phyloP scores from a whole-genome alignment of 2,113 vertebrate genomes.

The Struthio camelus region DNA sequence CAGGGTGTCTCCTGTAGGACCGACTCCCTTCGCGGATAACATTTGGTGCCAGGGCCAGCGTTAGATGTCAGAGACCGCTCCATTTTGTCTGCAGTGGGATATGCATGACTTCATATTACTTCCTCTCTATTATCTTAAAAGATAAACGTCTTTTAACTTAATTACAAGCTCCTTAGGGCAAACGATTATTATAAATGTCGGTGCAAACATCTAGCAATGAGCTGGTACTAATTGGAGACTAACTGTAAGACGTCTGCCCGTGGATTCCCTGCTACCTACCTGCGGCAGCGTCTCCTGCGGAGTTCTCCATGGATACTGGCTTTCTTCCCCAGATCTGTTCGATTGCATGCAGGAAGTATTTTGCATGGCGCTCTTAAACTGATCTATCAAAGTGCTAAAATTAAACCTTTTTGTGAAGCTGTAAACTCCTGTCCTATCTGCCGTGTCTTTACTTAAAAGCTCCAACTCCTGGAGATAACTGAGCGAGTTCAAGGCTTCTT shows the following conservation, averaged over 20 bases:
- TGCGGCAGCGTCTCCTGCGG: accelerated
- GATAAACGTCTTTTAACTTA: not conserved
- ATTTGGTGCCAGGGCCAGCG: not conserved
- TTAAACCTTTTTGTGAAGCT: not conserved
- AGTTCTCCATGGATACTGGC: accelerated
- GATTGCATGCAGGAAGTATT: not conserved
- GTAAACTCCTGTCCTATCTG: not conserved
- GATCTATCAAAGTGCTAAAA: not conserved
- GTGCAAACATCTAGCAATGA: accelerated
- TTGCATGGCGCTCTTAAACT: accelerated
- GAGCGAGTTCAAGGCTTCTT: accelerated
- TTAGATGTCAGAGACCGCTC: accelerated
- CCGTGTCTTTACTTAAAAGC: not conserved
- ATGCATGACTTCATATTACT: accelerated
- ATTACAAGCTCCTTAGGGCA: not conserved
- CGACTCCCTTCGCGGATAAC: accelerated
- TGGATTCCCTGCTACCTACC: accelerated
- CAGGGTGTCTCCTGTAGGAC: not conserved
- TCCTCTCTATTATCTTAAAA: not conserved
- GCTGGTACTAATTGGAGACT: not conserved
- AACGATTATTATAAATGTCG: not conserved
- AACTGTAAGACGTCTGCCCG: accelerated
- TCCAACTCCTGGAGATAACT: not conserved
- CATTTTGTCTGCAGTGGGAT: not conserved
- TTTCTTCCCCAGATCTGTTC: not conserved